These are phyloP conservation scores for Netelia fuscicornis DNA, from an alignment of 2,888 invertebrate genomes.

Conservation along the genomic window DNA sequence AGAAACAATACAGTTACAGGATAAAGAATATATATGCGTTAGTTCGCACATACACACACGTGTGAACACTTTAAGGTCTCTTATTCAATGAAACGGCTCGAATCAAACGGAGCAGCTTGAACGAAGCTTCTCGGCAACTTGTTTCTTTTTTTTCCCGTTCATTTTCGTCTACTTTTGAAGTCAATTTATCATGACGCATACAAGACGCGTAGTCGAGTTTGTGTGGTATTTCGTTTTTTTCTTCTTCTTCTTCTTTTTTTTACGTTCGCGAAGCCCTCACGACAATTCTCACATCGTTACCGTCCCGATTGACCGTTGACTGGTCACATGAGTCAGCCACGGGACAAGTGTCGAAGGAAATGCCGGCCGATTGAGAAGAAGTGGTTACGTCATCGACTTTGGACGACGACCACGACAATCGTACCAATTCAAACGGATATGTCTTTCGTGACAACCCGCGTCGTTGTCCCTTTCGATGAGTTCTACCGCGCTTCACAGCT, in stretches of 20 bases:
- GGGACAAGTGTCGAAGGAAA: constrained; percentile 68
- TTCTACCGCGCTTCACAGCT: too few species aligned
- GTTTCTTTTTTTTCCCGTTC: neutral
- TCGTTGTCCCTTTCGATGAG: constrained; percentile 23
- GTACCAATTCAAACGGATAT: constrained; percentile 67
- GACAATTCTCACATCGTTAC: constrained; percentile 37
- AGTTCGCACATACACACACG: constrained; percentile 8
- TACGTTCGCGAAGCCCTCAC: constrained; percentile 21
- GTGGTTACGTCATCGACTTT: constrained; percentile 74
- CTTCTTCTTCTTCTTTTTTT: neutral
- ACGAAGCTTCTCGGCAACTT: neutral
- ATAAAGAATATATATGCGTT: neutral
- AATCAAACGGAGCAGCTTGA: constrained; percentile 29
- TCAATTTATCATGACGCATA: constrained; percentile 22
- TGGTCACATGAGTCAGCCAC: constrained; percentile 50
- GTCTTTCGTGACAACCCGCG: constrained; percentile 49
- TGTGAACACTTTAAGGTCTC: constrained; percentile 19
- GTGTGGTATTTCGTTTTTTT: constrained; percentile 1
- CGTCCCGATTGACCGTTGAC: constrained; percentile 26
- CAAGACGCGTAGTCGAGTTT: neutral
- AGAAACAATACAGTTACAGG: constrained; percentile 39
- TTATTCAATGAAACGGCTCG: neutral
- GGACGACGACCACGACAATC: constrained; percentile 66
- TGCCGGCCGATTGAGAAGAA: constrained; percentile 72
- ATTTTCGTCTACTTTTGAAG: constrained; percentile 8